Evolutionary conservation across 2,113 vertebrate genomes (phyloP).

Genomic region (Grammomys dolichurus): DNA sequence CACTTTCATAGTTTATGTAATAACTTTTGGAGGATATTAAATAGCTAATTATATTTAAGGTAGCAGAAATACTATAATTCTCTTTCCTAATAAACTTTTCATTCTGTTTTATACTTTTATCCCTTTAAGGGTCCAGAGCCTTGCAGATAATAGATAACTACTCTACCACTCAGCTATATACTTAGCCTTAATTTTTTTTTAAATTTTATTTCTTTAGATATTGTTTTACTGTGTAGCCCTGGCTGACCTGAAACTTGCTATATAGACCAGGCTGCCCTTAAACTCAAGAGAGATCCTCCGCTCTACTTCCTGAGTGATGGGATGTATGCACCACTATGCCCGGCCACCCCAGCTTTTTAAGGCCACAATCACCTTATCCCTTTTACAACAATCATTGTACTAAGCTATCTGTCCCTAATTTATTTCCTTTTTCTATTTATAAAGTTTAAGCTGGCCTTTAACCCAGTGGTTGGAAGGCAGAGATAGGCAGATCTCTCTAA

Average conservation of each 20-base stretch:
- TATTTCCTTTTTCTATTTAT: constrained; percentile 47
- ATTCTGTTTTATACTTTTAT: background rate
- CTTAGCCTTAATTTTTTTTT: background rate
- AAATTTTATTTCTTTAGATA: background rate
- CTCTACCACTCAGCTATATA: background rate
- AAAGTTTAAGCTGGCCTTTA: background rate
- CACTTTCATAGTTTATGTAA: background rate
- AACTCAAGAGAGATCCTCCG: background rate
- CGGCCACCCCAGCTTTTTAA: background rate
- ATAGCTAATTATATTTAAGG: background rate
- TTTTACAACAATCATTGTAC: background rate
- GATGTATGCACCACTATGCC: background rate
- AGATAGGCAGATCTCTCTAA: background rate
- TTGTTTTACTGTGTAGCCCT: background rate
- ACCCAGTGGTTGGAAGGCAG: background rate
- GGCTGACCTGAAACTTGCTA: background rate
- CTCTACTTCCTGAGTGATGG: background rate
- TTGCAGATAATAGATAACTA: background rate
- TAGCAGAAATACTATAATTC: background rate
- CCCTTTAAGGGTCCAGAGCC: background rate
- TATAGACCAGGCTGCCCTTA: background rate
- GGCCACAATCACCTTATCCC: too few species aligned
- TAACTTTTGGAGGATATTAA: background rate
- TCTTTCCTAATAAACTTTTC: background rate
- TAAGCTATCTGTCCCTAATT: constrained; percentile 6